Evolutionary conservation across 2,888 invertebrate genomes (phyloP), one percentile per base, ranked within the genome.

Genomic region (Nematopogon swammerdamellus): DNA sequence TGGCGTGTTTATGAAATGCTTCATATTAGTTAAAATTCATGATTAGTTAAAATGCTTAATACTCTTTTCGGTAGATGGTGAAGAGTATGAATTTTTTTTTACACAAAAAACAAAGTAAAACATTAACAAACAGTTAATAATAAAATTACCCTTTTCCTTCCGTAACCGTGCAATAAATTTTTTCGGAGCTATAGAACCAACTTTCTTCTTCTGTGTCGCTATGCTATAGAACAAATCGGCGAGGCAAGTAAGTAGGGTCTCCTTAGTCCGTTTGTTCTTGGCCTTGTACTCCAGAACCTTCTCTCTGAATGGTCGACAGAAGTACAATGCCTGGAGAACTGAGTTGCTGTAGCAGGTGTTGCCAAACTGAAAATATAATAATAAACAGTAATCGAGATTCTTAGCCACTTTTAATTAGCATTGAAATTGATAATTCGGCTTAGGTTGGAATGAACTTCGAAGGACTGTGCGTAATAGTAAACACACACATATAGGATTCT

Each of bases 281-380:
- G 94, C 93, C 77, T 98, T 98, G 72, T 99, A 99, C 70, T 97
- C 97, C 55, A 99, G 82, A 49, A 99, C 97, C 80, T 95, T 97
- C 64, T 99, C 99, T 68, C 99, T 86, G 70, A 99, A 99, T 52
- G 99, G 99, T 65, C 95, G 92, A 79, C 99, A 99, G 75, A 99
- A 99, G 73, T 99, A 99, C 56, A 99, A 82, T 25, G 99, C 99
- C 85, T 99, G 99, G 57, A 99, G 84, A 59, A 99, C 99, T 45
- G 98, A 98, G 79, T 99, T 99, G 72, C 97, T 97, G 73, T 99
- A 99, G 80, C 99, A 99, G 25, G 99, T 99, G 79, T 99, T 99
- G 59, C 99, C 99, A 83, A 99, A 99, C 92, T 93, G 81, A 58
- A 86, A 83, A 64, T 48, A n/a, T n/a, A n/a, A n/a, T n/a, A n/a